These are phyloP conservation scores for Gopherus evgoodei DNA, from an alignment of 2,113 vertebrate genomes.

Conservation along the genomic window DNA sequence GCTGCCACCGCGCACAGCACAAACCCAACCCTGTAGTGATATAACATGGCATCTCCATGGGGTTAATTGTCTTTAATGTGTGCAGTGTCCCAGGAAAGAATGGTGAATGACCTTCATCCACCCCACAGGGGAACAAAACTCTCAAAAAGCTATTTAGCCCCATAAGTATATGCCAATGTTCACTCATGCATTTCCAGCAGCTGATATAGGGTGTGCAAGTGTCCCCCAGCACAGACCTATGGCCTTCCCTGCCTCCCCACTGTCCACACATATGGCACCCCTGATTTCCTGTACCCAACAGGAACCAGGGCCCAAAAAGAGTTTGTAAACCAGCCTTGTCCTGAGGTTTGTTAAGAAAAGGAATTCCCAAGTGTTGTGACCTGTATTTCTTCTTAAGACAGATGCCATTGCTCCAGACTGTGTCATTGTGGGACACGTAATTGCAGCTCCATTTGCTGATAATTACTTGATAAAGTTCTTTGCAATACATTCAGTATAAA, in stretches of 20 bases:
- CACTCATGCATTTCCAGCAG: too few species aligned
- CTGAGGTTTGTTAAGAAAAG: too few species aligned
- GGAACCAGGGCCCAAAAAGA: too few species aligned
- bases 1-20: background rate
- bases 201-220: too few species aligned
- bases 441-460: background rate
- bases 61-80: background rate
- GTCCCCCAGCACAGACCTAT: too few species aligned
- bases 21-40: background rate
- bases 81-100: background rate
- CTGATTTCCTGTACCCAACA: too few species aligned
- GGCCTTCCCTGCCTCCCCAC: too few species aligned
- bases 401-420: background rate
- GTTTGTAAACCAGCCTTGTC: too few species aligned
- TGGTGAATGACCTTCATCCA: background rate
- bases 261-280: too few species aligned
- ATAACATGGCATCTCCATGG: background rate
- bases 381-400: background rate
- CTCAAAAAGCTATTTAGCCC: too few species aligned
- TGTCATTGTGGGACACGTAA: background rate
- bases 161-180: too few species aligned
- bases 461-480: background rate
- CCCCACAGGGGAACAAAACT: background rate
- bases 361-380: background rate
- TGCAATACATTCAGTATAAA: background rate